Base-by-base conservation (phyloP, 2,888 invertebrate species). In the Melanostoma scalare region DNA sequence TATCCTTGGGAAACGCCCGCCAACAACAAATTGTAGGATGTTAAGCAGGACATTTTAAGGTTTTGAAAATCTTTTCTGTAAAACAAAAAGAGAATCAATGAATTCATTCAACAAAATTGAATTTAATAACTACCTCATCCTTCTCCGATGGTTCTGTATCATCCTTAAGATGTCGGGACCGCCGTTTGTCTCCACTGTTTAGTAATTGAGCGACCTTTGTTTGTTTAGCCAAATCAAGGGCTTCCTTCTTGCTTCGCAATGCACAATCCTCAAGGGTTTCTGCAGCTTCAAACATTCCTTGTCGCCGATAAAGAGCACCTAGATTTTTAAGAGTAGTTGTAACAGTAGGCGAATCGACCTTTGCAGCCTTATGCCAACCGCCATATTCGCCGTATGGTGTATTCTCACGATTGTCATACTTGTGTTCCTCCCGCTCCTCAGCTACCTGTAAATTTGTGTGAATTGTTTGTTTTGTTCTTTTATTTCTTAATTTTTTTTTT, bases 241-340 rank as follows among this genome's bases (percentile, higher is more conserved):
- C 97, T 95, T 98, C 98, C 93, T 97, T 98, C 92, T 98, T 94
- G 91, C 98, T 98, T 89, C 99, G 94, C 87, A 98, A 93, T 46
- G 99, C 99, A 92, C 99, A 99, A 92, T 99, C 99, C 90, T 99
- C 99, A 36, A 99, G 93, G 0, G 98, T 99, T 92, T 99, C 99
- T 0, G 99, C 99, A 5, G 99, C 99, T 92, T 99, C 99, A 92
- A 98, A 99, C 93, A 99, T 99, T 87, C 99, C 99, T 93, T 99
- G 99, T 86, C 99, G 94, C 89, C 99, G 94, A 92, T 99, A 99
- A 58, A 99, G 94, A 31, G 99, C 99, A 85, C 99, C 99, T 79
- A 99, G 93, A 93, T 99, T 99, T 93, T 99, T 99, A 86, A 99
- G 93, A 0, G 99, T 99, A 30, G 99, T 99, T 20, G 98, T 98